Evolutionary conservation across 2,888 invertebrate genomes (phyloP), one percentile per base, ranked within the genome.

Genomic region (Trichopoda pennipes): DNA sequence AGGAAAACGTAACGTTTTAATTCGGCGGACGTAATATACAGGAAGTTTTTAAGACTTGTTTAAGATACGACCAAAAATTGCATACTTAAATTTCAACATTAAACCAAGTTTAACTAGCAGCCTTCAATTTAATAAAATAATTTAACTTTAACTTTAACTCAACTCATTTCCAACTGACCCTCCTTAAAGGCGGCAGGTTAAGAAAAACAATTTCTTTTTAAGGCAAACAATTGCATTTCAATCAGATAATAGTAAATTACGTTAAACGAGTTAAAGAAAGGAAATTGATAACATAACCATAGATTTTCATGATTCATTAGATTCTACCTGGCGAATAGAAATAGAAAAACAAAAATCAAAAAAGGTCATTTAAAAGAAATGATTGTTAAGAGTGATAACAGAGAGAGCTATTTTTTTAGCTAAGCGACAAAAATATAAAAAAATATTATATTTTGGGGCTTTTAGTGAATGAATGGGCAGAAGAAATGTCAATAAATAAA

Each of bases 201-300:
- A 35, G 35, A 32, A 35, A n/a, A 35, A 16, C 47, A 44, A 47
- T 69, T 72, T 61, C 14, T n/a, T 28, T 61, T 28, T 17, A 17
- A 9, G 44, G 16, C 3, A 63, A 61, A 14, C 53, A 73, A 35
- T 55, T 44, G 38, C 17, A 74, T 17, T 10, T 17, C 63, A 56
- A 56, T 74, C 64, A 64, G 64, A 23, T 21, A 35, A 35, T 4
- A 63, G 44, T 49, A 70, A 75, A 78, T 66, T 64, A 70, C 53
- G n/a, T 55, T n/a, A 38, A 82, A 79, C 49, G 70, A 66, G 55
- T 66, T 60, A 49, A 55, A 49, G n/a, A 58, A 47, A 75, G 79
- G 75, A 79, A 82, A 75, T 82, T 82, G 81, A 75, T 78, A 74
- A 75, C 53, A 82, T 74, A 72, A 32, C 21, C 66, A 82, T 75